phyloP scores from a whole-genome alignment of 2,797 vertebrate genomes.

The Hipposideros larvatus region DNA sequence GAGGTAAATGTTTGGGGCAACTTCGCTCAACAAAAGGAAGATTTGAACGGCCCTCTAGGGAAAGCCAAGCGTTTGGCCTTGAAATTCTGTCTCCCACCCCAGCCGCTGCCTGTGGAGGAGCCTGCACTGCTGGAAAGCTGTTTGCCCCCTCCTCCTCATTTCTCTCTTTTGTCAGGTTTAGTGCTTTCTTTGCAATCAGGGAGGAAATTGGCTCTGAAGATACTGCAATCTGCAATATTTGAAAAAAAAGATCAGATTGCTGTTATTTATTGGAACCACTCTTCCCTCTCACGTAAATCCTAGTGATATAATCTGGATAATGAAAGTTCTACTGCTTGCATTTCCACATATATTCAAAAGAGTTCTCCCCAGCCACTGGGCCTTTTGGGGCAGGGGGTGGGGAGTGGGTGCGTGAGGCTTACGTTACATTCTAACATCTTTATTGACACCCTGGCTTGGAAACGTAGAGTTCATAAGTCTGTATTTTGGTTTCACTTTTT shows the following conservation, averaged over 20 bases:
- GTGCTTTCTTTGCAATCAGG: neutral
- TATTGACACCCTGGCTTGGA: slow-evolving; percentile 23
- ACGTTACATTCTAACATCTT: slow-evolving; percentile 56
- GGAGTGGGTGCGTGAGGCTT: neutral
- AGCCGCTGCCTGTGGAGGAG: neutral
- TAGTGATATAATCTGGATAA: slow-evolving; percentile 73
- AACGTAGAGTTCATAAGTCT: neutral
- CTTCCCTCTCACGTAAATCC: neutral
- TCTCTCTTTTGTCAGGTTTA: neutral
- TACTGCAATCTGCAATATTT: neutral
- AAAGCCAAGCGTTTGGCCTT: neutral
- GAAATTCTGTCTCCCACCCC: neutral
- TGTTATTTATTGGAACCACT: slow-evolving; percentile 60
- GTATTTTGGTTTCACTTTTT: neutral
- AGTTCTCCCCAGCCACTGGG: slow-evolving; percentile 37
- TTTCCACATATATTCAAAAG: slow-evolving; percentile 68
- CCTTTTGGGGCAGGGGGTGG: neutral
- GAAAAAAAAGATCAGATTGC: slow-evolving; percentile 55
- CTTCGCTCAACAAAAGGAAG: neutral
- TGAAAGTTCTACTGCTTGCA: slow-evolving; percentile 69
- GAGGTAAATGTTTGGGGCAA: neutral
- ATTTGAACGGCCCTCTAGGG: neutral
- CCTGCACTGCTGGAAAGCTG: neutral
- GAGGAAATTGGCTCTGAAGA: slow-evolving; percentile 47
- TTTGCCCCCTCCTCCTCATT: accelerated